These are phyloP conservation scores for Pseudorhombus dupliciocellatus DNA, from an alignment of 2,113 vertebrate species.

Conservation along the genomic window DNA sequence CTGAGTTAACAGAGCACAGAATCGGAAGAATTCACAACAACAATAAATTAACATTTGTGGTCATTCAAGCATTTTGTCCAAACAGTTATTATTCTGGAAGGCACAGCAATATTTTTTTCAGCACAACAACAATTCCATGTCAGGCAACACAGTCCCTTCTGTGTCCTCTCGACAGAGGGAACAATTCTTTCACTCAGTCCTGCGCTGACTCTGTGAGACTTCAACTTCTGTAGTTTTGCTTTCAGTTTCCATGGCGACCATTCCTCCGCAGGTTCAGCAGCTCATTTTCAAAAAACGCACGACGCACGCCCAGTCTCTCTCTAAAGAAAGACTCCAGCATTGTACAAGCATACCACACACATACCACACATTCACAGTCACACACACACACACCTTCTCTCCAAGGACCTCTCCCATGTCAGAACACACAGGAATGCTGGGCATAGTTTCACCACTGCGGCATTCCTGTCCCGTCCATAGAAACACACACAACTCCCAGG, in stretches of 20 bases:
- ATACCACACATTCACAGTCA: slow-evolving; percentile 52
- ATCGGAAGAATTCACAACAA: slow-evolving; percentile 29
- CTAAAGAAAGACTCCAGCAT: slow-evolving; percentile 55
- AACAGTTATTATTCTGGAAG: slow-evolving; percentile 33
- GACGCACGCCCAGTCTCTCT: slow-evolving; percentile 41
- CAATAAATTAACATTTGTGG: slow-evolving; percentile 56
- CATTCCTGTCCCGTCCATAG: slow-evolving; percentile 51
- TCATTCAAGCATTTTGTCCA: slow-evolving; percentile 21
- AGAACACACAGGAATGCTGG: slow-evolving; percentile 48
- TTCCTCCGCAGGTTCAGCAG: slow-evolving; percentile 48
- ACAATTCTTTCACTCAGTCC: slow-evolving; percentile 10
- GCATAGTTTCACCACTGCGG: slow-evolving; percentile 44
- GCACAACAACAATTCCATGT: slow-evolving; percentile 12
- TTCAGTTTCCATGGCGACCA: slow-evolving; percentile 58
- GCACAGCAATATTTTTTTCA: slow-evolving; percentile 30
- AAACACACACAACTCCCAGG: slow-evolving; percentile 32
- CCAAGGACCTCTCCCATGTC: slow-evolving; percentile 51
- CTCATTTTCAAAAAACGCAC: slow-evolving; percentile 26
- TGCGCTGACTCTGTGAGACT: slow-evolving; percentile 9
- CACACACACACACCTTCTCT: slow-evolving; percentile 42
- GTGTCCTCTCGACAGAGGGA: not conserved
- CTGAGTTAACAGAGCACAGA: slow-evolving; percentile 16
- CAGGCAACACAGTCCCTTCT: not conserved
- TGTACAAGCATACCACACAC: slow-evolving; percentile 55
- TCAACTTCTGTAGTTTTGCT: slow-evolving; percentile 36